phyloP scores from a whole-genome alignment of 2,113 vertebrate genomes.

The Lepus europaeus region DNA sequence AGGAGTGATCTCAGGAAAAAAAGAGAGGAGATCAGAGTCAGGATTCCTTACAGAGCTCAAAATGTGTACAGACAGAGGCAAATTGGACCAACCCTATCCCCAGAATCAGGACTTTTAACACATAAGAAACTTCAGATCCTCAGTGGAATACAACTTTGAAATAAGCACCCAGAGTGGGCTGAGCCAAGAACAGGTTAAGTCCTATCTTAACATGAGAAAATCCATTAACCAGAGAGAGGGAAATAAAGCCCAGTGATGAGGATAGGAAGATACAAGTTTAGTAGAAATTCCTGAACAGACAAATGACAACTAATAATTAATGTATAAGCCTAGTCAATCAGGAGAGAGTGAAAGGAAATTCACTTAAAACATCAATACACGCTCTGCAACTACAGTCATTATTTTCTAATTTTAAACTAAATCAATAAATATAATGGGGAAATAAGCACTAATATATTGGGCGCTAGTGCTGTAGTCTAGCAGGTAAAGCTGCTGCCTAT shows the following conservation, averaged over 20 bases:
- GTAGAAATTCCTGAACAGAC: background rate
- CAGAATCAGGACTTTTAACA: background rate
- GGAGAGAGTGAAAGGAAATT: background rate
- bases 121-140: background rate
- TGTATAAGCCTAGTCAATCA: background rate
- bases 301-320: background rate
- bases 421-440: background rate
- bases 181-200: background rate
- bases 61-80: too few species aligned
- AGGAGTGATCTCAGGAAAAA: background rate
- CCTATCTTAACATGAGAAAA: background rate
- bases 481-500: too few species aligned
- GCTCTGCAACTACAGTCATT: background rate
- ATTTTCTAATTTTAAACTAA: background rate
- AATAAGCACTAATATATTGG: background rate
- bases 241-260: background rate
- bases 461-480: too few species aligned
- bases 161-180: background rate
- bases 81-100: background rate
- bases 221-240: background rate
- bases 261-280: background rate
- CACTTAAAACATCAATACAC: background rate
- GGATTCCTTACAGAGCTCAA: background rate
- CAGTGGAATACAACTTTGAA: background rate
- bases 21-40: background rate